Conservation (phyloP, 2,113 vertebrate species). For the Lagopus muta region DNA sequence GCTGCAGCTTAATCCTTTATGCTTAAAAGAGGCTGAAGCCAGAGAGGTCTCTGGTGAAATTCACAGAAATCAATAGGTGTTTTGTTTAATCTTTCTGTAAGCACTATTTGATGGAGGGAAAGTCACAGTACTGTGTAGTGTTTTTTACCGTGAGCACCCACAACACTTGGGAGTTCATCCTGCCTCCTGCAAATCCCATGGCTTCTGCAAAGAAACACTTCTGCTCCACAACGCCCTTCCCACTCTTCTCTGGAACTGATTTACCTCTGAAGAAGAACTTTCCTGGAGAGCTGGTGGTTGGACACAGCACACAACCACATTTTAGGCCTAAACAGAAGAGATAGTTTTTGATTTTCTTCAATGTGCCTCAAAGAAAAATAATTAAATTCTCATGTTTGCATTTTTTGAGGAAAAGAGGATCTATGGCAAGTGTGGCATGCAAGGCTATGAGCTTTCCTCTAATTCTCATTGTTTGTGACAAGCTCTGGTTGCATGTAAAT, state of each 20-base stretch:
- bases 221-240: background rate
- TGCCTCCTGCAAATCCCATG: accelerated
- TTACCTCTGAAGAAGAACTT: background rate
- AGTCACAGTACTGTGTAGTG: background rate
- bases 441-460: slow-evolving; percentile 13
- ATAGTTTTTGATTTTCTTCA: background rate
- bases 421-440: background rate
- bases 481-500: slow-evolving; percentile 33
- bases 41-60: background rate
- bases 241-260: background rate
- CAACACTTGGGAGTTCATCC: background rate
- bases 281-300: background rate
- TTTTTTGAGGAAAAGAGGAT: background rate
- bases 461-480: slow-evolving; percentile 52
- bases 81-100: background rate
- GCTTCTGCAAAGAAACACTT: background rate
- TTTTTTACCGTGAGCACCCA: background rate
- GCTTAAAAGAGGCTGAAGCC: background rate
- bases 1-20: background rate
- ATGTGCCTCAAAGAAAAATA: background rate
- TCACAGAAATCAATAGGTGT: background rate
- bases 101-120: background rate
- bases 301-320: background rate
- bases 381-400: background rate
- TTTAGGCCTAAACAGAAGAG: background rate